Percentiles rank a stretch among this genome's conserved stretches.
Evolutionary conservation across 1,140 invertebrate species (phyloP).

Genomic region (Polyergus mexicanus): DNA sequence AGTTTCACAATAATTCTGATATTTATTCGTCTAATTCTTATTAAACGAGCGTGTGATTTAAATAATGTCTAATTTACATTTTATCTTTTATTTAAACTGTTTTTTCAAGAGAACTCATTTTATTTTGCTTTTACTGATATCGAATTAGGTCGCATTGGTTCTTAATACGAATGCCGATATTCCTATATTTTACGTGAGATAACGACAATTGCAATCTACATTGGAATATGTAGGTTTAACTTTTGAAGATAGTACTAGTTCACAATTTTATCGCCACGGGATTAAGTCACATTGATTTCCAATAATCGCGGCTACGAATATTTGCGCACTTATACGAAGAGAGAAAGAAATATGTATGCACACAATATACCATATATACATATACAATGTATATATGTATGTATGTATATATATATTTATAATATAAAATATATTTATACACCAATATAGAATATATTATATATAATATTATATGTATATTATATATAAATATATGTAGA

Average conservation of each 20-base stretch:
- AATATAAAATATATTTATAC: too few relatives aligned
- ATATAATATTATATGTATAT: too few relatives aligned
- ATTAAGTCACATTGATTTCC: conserved; percentile 49
- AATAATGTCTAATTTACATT: not conserved
- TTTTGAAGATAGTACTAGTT: conserved; percentile 30
- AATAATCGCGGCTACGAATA: conserved; percentile 34
- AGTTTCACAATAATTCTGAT: conserved; percentile 26
- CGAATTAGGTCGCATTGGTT: conserved; percentile 34
- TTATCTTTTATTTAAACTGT: not conserved
- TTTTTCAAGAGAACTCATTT: not conserved
- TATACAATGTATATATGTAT: too few relatives aligned
- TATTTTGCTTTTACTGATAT: conserved; percentile 13
- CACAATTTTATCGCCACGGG: conserved; percentile 39
- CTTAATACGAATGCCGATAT: conserved; percentile 37
- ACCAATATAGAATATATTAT: too few relatives aligned
- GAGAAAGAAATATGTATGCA: too few relatives aligned
- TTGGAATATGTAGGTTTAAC: conserved; percentile 16
- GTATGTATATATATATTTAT: too few relatives aligned
- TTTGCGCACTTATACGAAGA: not conserved
- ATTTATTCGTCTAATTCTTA: conserved; percentile 31
- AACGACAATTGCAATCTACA: not conserved
- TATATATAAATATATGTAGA: too few relatives aligned
- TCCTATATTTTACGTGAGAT: conserved; percentile 37
- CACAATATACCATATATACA: too few relatives aligned
- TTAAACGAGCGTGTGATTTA: not conserved